Base-by-base conservation (phyloP, 2,888 invertebrate genomes). In the Drosophila borealis region DNA sequence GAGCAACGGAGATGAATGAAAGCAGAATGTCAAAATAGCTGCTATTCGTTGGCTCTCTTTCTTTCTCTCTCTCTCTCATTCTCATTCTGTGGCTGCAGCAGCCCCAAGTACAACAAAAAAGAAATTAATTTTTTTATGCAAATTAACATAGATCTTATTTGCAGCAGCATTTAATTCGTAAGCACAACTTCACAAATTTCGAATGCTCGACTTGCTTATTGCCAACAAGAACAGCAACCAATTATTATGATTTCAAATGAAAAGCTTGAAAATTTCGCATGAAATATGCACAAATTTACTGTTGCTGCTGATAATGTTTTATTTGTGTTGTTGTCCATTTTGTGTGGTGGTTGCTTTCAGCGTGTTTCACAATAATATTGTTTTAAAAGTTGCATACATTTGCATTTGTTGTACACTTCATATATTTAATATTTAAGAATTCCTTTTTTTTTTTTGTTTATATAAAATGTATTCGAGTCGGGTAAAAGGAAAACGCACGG, bases 21-120 rank as follows among this genome's bases (percentile, higher is more conserved):
- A 87, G 84, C 87, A 81, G 80, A 84, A 84, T 84, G 84, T 87
- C 87, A 84, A 84, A 84, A 84, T 81, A 81, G 67, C 73, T 80
- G 70, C 78, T 71, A 54, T 62, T 61, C 57, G 48, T 57, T 68
- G 55, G 45, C 62, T 77, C 70, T 37, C 48, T 10, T 21, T 62
- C 41, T 53, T 8, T 13, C 29, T 11, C 17, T 44, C 14, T 36
- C 37, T 45, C 44, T 63, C 33, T 61, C n/a, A 21, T 19, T 49
- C 57, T 70, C 57, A 41, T 48, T 25, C 45, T 53, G 41, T 62
- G 85, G 79, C 83, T 86, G 82, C 80, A 71, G 82, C 82, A 76
- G 78, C 59, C 55, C 60, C 59, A 76, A 63, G 49, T 78, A 71
- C 69, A 80, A 86, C 69, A 81, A 67, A 85, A 80, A 69, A 29